These are phyloP conservation scores for Protonibea diacanthus DNA, from an alignment of 2,797 vertebrate genomes.

Conservation along the genomic window DNA sequence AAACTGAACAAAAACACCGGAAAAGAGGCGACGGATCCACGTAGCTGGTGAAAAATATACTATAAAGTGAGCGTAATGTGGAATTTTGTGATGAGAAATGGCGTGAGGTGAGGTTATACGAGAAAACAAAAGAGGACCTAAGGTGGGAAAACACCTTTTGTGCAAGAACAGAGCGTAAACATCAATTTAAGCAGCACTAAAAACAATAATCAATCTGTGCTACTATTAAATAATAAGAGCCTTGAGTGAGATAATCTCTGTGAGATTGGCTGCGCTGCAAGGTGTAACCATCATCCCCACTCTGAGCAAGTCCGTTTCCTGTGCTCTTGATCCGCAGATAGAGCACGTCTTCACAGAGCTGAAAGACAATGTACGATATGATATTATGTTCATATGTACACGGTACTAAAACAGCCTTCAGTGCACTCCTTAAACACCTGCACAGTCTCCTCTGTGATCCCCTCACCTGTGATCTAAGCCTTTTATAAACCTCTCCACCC, in stretches of 20 bases:
- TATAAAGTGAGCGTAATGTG: slow-evolving; percentile 19
- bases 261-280: slow-evolving; percentile 64
- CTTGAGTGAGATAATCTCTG: slow-evolving; percentile 73
- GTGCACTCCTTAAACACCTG: slow-evolving; percentile 81
- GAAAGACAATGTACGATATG: slow-evolving; percentile 60
- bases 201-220: slow-evolving; percentile 79
- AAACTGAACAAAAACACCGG: slow-evolving; percentile 35
- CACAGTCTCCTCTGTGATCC: slow-evolving; percentile 80
- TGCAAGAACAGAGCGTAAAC: slow-evolving; percentile 69
- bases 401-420: slow-evolving; percentile 66
- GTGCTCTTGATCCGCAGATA: slow-evolving; percentile 68
- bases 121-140: slow-evolving; percentile 55
- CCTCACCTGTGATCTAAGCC: slow-evolving; percentile 82
- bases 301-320: slow-evolving; percentile 64
- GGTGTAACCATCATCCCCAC: slow-evolving; percentile 46
- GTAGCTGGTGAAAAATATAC: slow-evolving; percentile 22
- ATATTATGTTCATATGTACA: slow-evolving; percentile 66
- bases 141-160: slow-evolving; percentile 73
- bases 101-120: slow-evolving; percentile 39
- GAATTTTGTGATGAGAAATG: slow-evolving; percentile 41
- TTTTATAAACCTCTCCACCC: slow-evolving; percentile 79
- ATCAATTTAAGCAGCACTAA: slow-evolving; percentile 76
- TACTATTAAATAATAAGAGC: slow-evolving; percentile 75
- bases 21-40: slow-evolving; percentile 7
- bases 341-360: slow-evolving; percentile 70